A percentile compares a stretch with the other conserved stretches of the same genome.
Evolutionary conservation across 2,888 invertebrate genomes (phyloP).

Genomic region (Chrysomela aeneicollis): DNA sequence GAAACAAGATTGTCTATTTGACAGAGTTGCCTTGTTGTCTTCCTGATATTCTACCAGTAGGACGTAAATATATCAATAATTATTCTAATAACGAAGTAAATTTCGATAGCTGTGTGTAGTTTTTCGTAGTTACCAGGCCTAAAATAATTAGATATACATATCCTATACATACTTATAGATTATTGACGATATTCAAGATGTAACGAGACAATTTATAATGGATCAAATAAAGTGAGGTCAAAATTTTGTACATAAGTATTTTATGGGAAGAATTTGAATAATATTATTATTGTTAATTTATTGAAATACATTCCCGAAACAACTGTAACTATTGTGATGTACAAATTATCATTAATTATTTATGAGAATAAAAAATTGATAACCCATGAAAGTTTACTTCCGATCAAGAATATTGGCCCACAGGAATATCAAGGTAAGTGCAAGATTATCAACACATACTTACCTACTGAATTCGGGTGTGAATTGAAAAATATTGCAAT

Average conservation of each 20-base stretch:
- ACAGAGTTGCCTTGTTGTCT: slow-evolving; percentile 58
- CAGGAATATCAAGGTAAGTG: slow-evolving; percentile 14
- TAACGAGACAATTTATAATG: slow-evolving; percentile 42
- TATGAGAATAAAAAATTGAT: slow-evolving; percentile 34
- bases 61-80: slow-evolving; percentile 28
- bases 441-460: background rate
- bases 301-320: slow-evolving; percentile 42
- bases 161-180: slow-evolving; percentile 39
- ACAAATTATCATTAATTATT: slow-evolving; percentile 49
- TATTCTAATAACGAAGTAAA: slow-evolving; percentile 30
- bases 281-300: slow-evolving; percentile 41
- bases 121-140: slow-evolving; percentile 46
- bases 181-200: slow-evolving; percentile 21
- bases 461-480: too few species aligned
- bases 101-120: slow-evolving; percentile 36
- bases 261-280: slow-evolving; percentile 38
- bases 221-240: slow-evolving; percentile 47
- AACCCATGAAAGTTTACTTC: slow-evolving; percentile 20
- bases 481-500: too few species aligned
- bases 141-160: slow-evolving; percentile 42
- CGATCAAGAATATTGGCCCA: background rate
- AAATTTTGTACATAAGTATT: slow-evolving; percentile 40
- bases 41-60: slow-evolving; percentile 46
- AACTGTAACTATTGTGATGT: slow-evolving; percentile 52
- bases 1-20: slow-evolving; percentile 35